Percentiles rank a stretch among this genome's conserved stretches.
Evolutionary conservation across 1,140 invertebrate species (phyloP).

Genomic region (Orchesella cincta): DNA sequence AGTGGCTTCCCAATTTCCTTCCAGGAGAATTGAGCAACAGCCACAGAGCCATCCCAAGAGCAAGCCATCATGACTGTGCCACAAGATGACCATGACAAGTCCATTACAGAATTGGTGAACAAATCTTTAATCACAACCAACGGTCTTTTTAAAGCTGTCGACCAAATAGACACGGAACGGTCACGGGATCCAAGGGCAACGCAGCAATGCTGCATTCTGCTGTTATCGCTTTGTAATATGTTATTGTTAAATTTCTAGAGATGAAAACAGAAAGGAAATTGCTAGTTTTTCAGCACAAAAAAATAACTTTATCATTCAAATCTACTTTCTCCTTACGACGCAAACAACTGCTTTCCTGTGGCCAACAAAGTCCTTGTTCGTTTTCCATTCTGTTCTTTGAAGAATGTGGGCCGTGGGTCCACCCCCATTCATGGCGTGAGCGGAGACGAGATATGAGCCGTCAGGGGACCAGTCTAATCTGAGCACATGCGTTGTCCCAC

Average conservation of each 20-base stretch:
- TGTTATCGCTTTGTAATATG: constrained; percentile 67
- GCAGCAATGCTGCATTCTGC: constrained; percentile 74
- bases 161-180: constrained; percentile 89
- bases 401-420: constrained; percentile 93
- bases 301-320: constrained; percentile 38
- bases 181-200: constrained; percentile 94
- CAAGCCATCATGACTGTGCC: constrained; percentile 85
- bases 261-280: neutral
- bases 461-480: constrained; percentile 95
- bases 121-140: constrained; percentile 89
- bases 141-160: constrained; percentile 82
- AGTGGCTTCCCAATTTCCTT: constrained; percentile 84
- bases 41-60: constrained; percentile 90
- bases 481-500: constrained; percentile 89
- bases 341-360: constrained; percentile 95
- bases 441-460: constrained; percentile 92
- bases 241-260: constrained; percentile 74
- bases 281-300: constrained; percentile 54
- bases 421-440: constrained; percentile 97
- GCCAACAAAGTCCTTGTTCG: constrained; percentile 95
- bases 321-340: constrained; percentile 66
- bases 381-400: constrained; percentile 85
- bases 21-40: constrained; percentile 81
- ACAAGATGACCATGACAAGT: constrained; percentile 81
- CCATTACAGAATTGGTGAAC: constrained; percentile 81